A percentile compares a stretch with the other conserved stretches of the same genome.
These are phyloP conservation scores for Holothuria scabra DNA, from an alignment of 53 echinoderm and acorn worm species.

Conservation along the genomic window DNA sequence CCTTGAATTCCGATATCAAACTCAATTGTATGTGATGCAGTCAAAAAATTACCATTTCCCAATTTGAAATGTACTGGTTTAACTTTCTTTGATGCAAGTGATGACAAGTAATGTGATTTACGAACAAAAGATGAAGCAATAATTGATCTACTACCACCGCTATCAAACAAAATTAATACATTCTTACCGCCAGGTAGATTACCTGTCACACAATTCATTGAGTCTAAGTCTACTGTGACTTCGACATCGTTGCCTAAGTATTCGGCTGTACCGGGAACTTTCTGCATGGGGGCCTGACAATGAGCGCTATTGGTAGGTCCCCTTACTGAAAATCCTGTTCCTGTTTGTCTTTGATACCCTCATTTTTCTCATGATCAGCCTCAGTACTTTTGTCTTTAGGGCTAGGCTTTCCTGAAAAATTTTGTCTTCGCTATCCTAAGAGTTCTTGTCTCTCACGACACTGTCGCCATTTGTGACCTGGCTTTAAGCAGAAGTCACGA, in stretches of 20 bases:
- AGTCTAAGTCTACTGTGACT: not conserved
- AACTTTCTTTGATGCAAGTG: not conserved
- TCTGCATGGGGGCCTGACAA: not conserved
- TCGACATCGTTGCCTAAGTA: not conserved
- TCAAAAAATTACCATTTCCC: not conserved
- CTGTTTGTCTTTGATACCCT: not conserved
- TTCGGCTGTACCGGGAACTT: not conserved
- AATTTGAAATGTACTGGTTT: conserved; percentile 3
- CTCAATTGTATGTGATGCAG: too few species aligned
- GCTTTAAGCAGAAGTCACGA: too few species aligned
- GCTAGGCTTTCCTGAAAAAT: not conserved
- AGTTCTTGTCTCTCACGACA: not conserved
- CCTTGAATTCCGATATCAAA: not conserved
- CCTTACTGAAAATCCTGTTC: not conserved
- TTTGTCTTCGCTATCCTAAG: not conserved
- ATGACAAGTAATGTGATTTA: too few species aligned
- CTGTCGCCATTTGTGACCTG: too few species aligned
- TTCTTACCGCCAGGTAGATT: not conserved
- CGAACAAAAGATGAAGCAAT: not conserved
- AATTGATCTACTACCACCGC: not conserved
- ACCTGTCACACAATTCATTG: not conserved
- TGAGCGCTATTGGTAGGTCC: conserved; percentile 16
- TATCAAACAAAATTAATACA: conserved; percentile 7
- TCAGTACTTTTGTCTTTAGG: not conserved
- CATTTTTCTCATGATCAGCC: too few species aligned